Base-by-base conservation (phyloP, 1,140 invertebrate species). In the Popillia japonica region DNA sequence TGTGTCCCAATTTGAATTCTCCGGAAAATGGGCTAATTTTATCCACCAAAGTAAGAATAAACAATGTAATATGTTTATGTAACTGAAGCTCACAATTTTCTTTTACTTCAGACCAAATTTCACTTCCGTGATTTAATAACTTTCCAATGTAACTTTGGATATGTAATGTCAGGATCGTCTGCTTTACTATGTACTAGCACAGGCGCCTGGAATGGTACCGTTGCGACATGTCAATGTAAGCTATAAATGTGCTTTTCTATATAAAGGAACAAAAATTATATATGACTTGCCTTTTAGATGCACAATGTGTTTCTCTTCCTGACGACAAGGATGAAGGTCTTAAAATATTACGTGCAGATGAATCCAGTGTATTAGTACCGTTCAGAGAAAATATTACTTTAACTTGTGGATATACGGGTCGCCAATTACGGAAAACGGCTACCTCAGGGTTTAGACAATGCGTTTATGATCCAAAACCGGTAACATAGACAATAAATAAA, bases 111-210 rank as follows among this genome's bases (percentile, higher is more conserved):
- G 86, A 88, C 89, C 40, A 90, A 92, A 81, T 97, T 94, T 87
- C 95, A 97, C 82, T 99, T 96, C 86, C 96, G 96, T 0, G 97
- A 98, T 86, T 87, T 95, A 41, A 93, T 98, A 0, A 92, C 91
- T 78, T 99, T 99, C 90, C 94, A 96, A 84, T 99, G 98, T 87
- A 92, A 98, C 82, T 98, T 99, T 87, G 98, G 98, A 11, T 98
- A 96, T 86, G 93, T 98, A 6, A 93, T 98, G 90, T 91, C 93
- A 80, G 97, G 97, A 72, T 92, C 93, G 68, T 91, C 94, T 1
- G 92, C 93, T 27, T 88, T 99, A 3, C 88, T 95, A 55, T 99
- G 98, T 87, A 94, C 94, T 6, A 96, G 96, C 42, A 93, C 92
- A 87, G 98, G 97, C 73, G 90, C 90, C 42, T 99, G 98, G 98